Evolutionary conservation across 1,140 invertebrate species (phyloP).

Genomic region (Pogonomyrmex barbatus): DNA sequence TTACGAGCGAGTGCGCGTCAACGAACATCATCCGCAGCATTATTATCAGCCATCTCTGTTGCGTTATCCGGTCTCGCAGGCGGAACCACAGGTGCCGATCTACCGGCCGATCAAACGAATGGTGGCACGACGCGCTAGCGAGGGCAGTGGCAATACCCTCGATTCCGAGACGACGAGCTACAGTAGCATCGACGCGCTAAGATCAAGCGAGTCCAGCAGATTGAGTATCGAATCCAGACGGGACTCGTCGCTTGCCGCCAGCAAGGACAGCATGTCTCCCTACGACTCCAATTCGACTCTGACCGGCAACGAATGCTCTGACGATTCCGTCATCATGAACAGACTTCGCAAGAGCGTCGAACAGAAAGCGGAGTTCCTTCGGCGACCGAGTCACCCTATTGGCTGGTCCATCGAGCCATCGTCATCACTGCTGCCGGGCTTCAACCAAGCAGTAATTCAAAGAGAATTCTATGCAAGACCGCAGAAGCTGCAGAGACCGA

Average conservation of each 20-base stretch:
- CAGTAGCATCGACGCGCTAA: constrained; percentile 80
- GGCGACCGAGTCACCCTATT: constrained; percentile 90
- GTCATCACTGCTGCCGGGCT: constrained; percentile 65
- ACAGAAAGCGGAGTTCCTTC: constrained; percentile 95
- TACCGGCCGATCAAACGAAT: constrained; percentile 82
- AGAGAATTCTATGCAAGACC: constrained; percentile 92
- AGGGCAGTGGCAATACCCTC: constrained; percentile 84
- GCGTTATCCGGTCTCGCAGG: constrained; percentile 82
- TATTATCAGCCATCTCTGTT: constrained; percentile 39
- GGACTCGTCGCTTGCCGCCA: constrained; percentile 87
- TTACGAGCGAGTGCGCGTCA: constrained; percentile 81
- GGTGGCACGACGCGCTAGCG: constrained; percentile 85
- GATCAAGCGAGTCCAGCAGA: constrained; percentile 79
- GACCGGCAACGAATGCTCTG: constrained; percentile 88
- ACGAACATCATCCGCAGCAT: constrained; percentile 59
- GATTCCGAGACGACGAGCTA: constrained; percentile 81
- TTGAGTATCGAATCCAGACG: constrained; percentile 85
- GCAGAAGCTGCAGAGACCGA: constrained; percentile 90
- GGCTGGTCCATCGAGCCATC: constrained; percentile 85
- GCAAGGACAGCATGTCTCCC: constrained; percentile 89
- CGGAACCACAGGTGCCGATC: constrained; percentile 86
- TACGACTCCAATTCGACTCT: constrained; percentile 89
- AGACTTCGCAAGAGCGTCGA: constrained; percentile 93
- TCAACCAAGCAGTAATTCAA: constrained; percentile 87
- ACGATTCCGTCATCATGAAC: constrained; percentile 90